Evolutionary conservation across 1,140 invertebrate species (phyloP).

Genomic region (Psix sp.): DNA sequence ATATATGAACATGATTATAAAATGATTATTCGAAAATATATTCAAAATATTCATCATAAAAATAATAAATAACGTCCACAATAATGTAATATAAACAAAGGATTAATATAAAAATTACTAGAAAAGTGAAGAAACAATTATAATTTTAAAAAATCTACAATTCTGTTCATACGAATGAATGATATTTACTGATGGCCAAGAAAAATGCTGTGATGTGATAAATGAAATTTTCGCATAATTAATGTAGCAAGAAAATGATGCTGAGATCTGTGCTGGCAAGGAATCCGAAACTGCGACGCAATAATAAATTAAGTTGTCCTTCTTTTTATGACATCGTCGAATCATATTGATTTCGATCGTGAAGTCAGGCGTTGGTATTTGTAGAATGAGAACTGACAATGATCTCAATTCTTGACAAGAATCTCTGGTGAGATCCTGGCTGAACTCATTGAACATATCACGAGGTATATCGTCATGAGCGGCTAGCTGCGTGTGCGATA

Average conservation of each 20-base stretch:
- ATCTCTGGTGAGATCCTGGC: slow-evolving; percentile 27
- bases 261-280: slow-evolving; percentile 16
- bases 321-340: slow-evolving; percentile 53
- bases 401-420: slow-evolving; percentile 46
- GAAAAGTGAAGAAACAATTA: too few relatives aligned
- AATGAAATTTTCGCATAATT: slow-evolving; percentile 46
- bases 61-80: not conserved
- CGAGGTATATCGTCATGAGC: slow-evolving; percentile 35
- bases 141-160: not conserved
- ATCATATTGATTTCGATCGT: slow-evolving; percentile 55
- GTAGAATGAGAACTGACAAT: slow-evolving; percentile 37
- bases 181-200: slow-evolving; percentile 1
- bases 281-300: slow-evolving; percentile 38
- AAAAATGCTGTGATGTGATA: slow-evolving; percentile 20
- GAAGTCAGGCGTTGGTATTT: slow-evolving; percentile 55
- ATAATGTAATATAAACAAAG: too few relatives aligned
- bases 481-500: slow-evolving; percentile 34
- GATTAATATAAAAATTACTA: too few relatives aligned
- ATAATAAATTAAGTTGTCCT: slow-evolving; percentile 58
- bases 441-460: slow-evolving; percentile 58
- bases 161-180: slow-evolving; percentile 13
- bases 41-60: not conserved
- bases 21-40: too few relatives aligned
- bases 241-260: slow-evolving; percentile 42
- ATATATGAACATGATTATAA: too few relatives aligned